A percentile compares a stretch with the other conserved stretches of the same genome.
Conservation (phyloP, 2,888 invertebrate species). For the Amblyjoppa fuscipennis region DNA sequence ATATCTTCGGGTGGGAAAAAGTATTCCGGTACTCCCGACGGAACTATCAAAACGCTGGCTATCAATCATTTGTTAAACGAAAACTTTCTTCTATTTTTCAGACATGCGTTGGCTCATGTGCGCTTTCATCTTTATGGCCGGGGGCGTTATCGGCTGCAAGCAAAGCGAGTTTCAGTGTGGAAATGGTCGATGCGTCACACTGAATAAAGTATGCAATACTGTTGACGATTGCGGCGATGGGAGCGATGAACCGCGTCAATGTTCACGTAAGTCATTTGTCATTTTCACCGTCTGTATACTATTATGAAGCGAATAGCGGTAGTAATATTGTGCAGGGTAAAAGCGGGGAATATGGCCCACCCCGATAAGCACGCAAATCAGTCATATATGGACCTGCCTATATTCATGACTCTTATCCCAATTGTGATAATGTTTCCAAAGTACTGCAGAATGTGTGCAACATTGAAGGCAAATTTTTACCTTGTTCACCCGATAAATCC, state of each 20-base stretch:
- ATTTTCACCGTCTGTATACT: slow-evolving; percentile 51
- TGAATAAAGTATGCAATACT: slow-evolving; percentile 92
- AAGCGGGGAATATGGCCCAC: not conserved
- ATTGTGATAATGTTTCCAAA: not conserved
- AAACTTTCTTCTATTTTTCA: slow-evolving; percentile 73
- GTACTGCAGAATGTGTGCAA: not conserved
- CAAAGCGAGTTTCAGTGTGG: slow-evolving; percentile 87
- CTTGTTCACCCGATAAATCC: no score
- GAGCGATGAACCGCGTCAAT: slow-evolving; percentile 91
- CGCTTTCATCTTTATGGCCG: slow-evolving; percentile 78
- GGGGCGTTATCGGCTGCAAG: slow-evolving; percentile 83
- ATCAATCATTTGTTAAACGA: slow-evolving; percentile 33
- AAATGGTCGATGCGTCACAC: slow-evolving; percentile 88
- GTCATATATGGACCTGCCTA: no score
- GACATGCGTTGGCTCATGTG: slow-evolving; percentile 81
- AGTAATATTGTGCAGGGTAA: not conserved
- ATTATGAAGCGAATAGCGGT: slow-evolving; percentile 8
- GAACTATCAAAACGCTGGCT: slow-evolving; percentile 18
- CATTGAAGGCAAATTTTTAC: no score
- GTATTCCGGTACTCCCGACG: slow-evolving; percentile 2
- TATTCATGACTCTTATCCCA: not conserved
- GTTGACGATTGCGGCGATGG: slow-evolving; percentile 92
- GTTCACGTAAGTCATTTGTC: slow-evolving; percentile 89
- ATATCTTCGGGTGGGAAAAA: slow-evolving; percentile 6
- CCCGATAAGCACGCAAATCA: not conserved